These are phyloP conservation scores for Halictus rubicundus DNA, from an alignment of 1,140 invertebrate species.

Conservation along the genomic window DNA sequence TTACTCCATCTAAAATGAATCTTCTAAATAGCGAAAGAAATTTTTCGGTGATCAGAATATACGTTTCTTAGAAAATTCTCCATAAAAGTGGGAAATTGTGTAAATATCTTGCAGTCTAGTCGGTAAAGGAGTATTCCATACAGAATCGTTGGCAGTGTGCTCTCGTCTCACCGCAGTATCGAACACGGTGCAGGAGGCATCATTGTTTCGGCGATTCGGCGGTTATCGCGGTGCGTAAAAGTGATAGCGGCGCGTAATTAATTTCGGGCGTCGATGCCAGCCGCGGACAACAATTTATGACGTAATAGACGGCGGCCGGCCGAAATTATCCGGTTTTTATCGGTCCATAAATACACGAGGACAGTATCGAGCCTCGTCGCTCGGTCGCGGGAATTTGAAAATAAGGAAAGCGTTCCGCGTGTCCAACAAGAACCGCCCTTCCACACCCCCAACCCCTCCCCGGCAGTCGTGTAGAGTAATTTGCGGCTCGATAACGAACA, in stretches of 20 bases:
- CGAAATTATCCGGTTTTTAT: constrained; percentile 46
- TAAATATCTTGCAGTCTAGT: no score
- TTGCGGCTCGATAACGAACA: constrained; percentile 49
- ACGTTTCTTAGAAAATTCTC: no score
- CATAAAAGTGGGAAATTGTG: no score
- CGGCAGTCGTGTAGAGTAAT: constrained; percentile 32
- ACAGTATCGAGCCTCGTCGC: constrained; percentile 8
- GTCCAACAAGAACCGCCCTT: neutral
- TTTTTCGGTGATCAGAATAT: no score
- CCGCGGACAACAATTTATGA: constrained; percentile 42
- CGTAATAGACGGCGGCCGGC: constrained; percentile 31
- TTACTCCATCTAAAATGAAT: no score
- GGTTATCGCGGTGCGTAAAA: constrained; percentile 46
- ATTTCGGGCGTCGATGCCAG: constrained; percentile 31
- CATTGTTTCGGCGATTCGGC: constrained; percentile 39
- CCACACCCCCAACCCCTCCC: neutral
- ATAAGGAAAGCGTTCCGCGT: constrained; percentile 3
- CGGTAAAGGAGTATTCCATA: no score
- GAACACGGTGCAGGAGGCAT: neutral
- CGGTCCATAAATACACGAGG: constrained; percentile 40
- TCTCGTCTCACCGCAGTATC: neutral
- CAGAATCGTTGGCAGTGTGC: no score
- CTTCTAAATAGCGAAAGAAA: no score
- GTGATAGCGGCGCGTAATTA: constrained; percentile 44
- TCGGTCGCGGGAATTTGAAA: neutral